These are phyloP conservation scores for Willowsia nigromaculata DNA, from an alignment of 2,888 invertebrate genomes.

Conservation along the genomic window DNA sequence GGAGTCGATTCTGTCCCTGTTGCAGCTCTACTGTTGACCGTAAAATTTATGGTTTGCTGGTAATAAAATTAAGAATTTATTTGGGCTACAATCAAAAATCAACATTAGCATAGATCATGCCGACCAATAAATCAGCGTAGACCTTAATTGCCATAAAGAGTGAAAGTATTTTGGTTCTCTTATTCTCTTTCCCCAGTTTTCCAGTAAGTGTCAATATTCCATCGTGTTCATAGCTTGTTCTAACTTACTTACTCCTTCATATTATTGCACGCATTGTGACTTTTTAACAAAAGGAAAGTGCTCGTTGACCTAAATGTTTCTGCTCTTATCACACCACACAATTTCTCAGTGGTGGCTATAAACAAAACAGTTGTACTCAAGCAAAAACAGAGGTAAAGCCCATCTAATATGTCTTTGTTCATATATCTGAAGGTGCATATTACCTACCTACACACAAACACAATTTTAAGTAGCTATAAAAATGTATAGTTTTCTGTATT, in stretches of 20 bases:
- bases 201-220: not conserved
- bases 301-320: conserved; percentile 53
- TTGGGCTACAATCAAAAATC: conserved; percentile 33
- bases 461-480: no score
- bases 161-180: conserved; percentile 7
- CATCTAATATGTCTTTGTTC: not conserved
- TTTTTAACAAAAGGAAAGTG: conserved; percentile 49
- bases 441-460: not conserved
- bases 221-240: not conserved
- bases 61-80: conserved; percentile 56
- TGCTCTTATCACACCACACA: conserved; percentile 23
- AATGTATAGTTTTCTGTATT: no score
- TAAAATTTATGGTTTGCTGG: no score
- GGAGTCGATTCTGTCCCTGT: not conserved
- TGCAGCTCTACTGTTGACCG: not conserved
- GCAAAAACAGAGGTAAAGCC: not conserved
- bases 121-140: conserved; percentile 60
- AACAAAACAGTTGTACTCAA: not conserved
- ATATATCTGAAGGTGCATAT: not conserved
- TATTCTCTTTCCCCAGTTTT: not conserved
- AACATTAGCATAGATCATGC: conserved; percentile 61
- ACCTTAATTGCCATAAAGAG: conserved; percentile 60
- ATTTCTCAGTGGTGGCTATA: not conserved
- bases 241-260: not conserved
- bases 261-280: not conserved